Evolutionary conservation across 2,113 vertebrate species (phyloP).

Genomic region (Todiramphus saurophagus): DNA sequence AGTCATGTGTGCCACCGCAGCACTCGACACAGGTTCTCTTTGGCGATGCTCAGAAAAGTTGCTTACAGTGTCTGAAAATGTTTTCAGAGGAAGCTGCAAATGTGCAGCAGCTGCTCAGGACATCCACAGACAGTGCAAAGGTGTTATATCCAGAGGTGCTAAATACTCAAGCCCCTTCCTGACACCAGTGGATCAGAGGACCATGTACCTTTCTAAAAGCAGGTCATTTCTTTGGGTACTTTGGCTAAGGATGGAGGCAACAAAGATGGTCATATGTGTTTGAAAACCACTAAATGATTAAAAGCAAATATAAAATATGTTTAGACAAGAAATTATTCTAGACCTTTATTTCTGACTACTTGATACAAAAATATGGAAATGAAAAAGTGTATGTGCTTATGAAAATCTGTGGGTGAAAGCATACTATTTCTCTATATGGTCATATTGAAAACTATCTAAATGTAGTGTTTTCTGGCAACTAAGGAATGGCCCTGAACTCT

Average conservation of each 20-base stretch:
- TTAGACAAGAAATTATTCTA: background rate
- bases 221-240: background rate
- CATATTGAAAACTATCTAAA: background rate
- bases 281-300: background rate
- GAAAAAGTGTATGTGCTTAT: background rate
- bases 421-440: background rate
- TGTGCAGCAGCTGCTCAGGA: background rate
- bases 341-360: background rate
- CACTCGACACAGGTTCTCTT: background rate
- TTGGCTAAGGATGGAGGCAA: background rate
- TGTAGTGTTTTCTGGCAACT: slow-evolving; percentile 10
- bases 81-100: background rate
- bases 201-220: background rate
- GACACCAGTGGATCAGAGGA: background rate
- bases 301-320: background rate
- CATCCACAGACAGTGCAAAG: background rate
- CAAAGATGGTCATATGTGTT: background rate
- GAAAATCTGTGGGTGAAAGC: background rate
- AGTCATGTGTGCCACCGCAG: accelerated
- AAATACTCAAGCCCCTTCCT: background rate
- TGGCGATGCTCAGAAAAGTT: background rate
- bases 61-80: background rate
- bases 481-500: background rate
- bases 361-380: background rate
- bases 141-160: background rate